These are phyloP conservation scores for Esperia sulphurella DNA, from an alignment of 2,888 invertebrate species.

Conservation along the genomic window DNA sequence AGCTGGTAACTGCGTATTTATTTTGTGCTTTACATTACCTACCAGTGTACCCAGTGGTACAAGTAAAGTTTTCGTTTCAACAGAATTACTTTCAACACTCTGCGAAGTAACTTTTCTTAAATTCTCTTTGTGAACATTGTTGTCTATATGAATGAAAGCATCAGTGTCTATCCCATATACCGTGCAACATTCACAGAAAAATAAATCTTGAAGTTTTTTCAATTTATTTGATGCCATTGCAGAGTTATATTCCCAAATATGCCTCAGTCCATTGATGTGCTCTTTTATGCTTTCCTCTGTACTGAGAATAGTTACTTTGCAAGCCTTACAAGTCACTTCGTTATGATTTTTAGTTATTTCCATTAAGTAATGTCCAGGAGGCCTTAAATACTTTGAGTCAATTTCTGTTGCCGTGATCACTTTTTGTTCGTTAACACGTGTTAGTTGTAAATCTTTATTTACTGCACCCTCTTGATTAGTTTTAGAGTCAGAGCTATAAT, in stretches of 20 bases:
- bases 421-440: too few species aligned
- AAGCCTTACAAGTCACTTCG: not conserved
- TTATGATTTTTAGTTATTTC: not conserved
- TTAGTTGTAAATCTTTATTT: too few species aligned
- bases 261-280: not conserved
- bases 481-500: too few species aligned
- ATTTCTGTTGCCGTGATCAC: too few species aligned
- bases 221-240: not conserved
- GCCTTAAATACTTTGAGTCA: too few species aligned
- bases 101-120: not conserved
- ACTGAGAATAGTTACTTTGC: not conserved
- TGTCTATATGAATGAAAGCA: not conserved
- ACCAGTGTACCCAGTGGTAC: too few species aligned
- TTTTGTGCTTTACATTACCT: too few species aligned
- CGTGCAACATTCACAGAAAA: not conserved
- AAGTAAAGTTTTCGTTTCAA: too few species aligned
- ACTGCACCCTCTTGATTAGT: too few species aligned
- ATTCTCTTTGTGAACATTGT: not conserved
- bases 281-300: not conserved
- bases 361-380: not conserved
- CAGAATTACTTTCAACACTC: not conserved
- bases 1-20: too few species aligned
- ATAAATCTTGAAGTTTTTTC: not conserved
- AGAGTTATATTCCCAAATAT: not conserved
- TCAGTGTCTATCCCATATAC: not conserved